phyloP scores from a whole-genome alignment of 2,113 vertebrate genomes.

The Neolamprologus variostigma region DNA sequence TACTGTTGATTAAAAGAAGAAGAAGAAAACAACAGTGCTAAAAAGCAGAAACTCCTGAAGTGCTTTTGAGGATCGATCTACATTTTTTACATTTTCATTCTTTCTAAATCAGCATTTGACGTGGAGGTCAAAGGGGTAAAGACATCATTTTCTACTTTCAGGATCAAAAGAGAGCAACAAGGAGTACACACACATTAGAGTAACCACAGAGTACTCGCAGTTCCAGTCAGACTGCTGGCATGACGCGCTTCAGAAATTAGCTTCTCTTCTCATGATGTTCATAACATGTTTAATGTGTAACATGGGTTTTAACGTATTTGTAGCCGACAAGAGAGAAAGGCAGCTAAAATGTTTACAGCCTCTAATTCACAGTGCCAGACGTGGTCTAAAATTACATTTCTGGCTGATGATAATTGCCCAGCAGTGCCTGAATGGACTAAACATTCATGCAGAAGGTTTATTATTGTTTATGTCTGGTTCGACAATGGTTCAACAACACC shows the following conservation, averaged over 20 bases:
- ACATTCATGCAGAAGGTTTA: constrained; percentile 23
- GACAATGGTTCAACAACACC: constrained; percentile 20
- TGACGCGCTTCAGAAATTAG: background rate
- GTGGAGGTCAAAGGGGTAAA: background rate
- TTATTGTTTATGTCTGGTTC: constrained; percentile 53
- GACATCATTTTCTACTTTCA: background rate
- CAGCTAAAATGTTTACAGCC: background rate
- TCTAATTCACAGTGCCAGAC: background rate
- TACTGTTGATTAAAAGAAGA: background rate
- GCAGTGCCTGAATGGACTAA: background rate
- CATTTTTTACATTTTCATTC: background rate
- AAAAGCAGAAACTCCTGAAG: background rate
- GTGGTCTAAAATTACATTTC: background rate
- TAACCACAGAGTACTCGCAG: background rate
- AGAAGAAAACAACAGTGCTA: background rate
- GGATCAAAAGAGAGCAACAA: background rate
- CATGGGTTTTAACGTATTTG: background rate
- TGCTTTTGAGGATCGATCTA: background rate
- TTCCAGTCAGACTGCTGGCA: background rate
- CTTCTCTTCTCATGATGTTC: background rate
- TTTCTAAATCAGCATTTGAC: background rate
- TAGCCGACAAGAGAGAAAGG: background rate
- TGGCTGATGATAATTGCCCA: background rate
- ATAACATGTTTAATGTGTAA: background rate
- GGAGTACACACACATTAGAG: background rate